Evolutionary conservation across 2,888 invertebrate genomes (phyloP).

Genomic region (Lathronympha strigana): DNA sequence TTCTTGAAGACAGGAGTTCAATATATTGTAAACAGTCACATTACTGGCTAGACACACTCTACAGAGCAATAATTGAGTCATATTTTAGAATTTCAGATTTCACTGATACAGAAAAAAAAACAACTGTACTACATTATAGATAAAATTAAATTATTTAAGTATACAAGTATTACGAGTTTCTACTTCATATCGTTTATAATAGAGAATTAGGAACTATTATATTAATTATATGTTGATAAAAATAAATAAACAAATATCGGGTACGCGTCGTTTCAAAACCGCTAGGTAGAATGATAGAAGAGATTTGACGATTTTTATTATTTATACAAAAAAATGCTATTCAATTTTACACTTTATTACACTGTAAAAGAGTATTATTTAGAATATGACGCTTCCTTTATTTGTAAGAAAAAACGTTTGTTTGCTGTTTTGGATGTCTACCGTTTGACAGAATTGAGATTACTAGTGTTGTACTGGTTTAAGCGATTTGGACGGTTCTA

Average conservation of each 20-base stretch:
- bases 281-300: background rate
- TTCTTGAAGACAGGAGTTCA: constrained; percentile 54
- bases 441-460: too few relatives aligned
- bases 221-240: constrained; percentile 10
- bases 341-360: background rate
- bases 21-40: constrained; percentile 50
- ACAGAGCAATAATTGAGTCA: constrained; percentile 51
- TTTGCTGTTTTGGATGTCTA: too few relatives aligned
- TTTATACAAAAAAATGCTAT: background rate
- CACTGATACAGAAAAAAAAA: background rate
- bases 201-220: background rate
- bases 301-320: background rate
- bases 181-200: background rate
- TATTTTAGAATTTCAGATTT: constrained; percentile 42
- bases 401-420: too few relatives aligned
- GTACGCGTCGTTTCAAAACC: constrained; percentile 5
- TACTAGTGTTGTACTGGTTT: constrained; percentile 15
- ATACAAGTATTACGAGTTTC: background rate
- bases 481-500: background rate
- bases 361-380: too few relatives aligned
- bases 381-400: too few relatives aligned
- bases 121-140: background rate
- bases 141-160: background rate
- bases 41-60: constrained; percentile 58
- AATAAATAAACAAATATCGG: constrained; percentile 38